These are phyloP conservation scores for Monarcha castaneiventris DNA, from an alignment of 2,113 vertebrate species.

Conservation along the genomic window DNA sequence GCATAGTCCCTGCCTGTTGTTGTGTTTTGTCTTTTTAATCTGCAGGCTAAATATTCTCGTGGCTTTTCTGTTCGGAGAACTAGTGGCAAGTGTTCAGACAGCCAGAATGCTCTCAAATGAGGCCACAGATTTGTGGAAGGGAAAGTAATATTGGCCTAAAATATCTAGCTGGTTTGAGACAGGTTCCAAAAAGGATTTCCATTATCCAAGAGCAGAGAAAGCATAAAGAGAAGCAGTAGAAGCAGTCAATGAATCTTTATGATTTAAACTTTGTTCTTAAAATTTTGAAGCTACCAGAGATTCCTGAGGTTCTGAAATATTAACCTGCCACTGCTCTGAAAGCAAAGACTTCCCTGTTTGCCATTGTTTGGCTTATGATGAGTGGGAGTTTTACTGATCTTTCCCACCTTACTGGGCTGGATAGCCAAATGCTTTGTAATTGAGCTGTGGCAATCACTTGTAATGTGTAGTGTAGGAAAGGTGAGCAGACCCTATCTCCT, in stretches of 20 bases:
- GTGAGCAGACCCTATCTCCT: slow-evolving; percentile 15
- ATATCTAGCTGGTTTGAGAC: not conserved
- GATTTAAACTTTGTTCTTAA: not conserved
- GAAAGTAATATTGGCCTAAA: not conserved
- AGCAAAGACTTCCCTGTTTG: not conserved
- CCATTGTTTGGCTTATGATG: not conserved
- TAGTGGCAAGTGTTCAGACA: not conserved
- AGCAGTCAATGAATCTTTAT: not conserved
- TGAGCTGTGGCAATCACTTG: not conserved
- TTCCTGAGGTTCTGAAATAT: not conserved
- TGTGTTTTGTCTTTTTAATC: not conserved
- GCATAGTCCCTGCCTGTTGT: not conserved
- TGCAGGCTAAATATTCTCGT: not conserved
- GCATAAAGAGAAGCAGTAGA: not conserved
- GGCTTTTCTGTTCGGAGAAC: not conserved
- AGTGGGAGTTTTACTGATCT: not conserved
- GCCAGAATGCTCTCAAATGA: not conserved
- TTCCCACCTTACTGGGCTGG: not conserved
- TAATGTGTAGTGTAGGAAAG: not conserved
- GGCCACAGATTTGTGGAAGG: not conserved
- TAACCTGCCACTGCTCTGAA: not conserved
- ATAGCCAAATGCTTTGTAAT: not conserved
- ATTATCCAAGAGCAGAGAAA: not conserved
- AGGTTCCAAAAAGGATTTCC: not conserved
- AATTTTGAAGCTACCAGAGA: not conserved